Evolutionary conservation across 2,797 vertebrate species (phyloP).

Genomic region (Eidolon dupreanum): DNA sequence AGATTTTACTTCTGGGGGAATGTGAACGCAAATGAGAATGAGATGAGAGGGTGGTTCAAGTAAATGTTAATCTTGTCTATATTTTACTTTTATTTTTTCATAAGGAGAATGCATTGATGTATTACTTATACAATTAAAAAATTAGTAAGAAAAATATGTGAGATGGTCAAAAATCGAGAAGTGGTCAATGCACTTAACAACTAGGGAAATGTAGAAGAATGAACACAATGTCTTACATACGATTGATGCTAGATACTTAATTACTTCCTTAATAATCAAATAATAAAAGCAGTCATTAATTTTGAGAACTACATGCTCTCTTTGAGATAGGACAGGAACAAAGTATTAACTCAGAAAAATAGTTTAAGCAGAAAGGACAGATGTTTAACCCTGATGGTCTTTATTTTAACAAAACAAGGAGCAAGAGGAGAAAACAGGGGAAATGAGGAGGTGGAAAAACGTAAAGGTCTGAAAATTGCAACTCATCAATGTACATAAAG

Average conservation of each 20-base stretch:
- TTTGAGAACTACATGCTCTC: neutral
- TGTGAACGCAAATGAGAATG: neutral
- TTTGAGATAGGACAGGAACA: neutral
- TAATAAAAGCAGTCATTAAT: neutral
- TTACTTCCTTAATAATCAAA: neutral
- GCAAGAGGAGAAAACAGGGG: neutral
- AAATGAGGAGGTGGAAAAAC: neutral
- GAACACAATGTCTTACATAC: neutral
- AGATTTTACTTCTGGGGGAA: neutral
- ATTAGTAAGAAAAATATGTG: neutral
- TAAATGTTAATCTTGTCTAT: neutral
- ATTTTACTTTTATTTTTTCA: neutral
- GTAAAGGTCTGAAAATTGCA: constrained; percentile 13
- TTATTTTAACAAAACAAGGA: constrained; percentile 16
- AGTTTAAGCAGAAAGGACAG: constrained; percentile 13
- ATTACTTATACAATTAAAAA: neutral
- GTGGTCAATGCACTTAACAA: neutral
- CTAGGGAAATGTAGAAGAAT: neutral
- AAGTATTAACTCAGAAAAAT: constrained; percentile 20
- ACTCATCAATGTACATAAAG: neutral
- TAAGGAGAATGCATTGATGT: neutral
- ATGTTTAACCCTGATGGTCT: neutral
- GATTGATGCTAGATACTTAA: neutral
- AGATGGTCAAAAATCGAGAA: neutral
- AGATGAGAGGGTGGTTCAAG: neutral